Evolutionary conservation across 2,888 invertebrate genomes (phyloP).

Genomic region (Lobophora halterata): DNA sequence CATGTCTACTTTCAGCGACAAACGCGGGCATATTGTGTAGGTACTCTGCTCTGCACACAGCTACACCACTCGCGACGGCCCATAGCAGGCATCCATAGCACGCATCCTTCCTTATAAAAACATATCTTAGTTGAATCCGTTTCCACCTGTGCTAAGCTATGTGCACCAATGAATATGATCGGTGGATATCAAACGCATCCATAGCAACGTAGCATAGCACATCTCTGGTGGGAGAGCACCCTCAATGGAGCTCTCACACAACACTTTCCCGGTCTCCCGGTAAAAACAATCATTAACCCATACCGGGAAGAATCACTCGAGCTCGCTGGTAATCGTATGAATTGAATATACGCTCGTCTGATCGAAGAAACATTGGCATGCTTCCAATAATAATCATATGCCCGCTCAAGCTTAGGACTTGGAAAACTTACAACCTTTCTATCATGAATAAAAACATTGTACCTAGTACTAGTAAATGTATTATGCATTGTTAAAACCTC

Average conservation of each 20-base stretch:
- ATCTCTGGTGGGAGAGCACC: too few relatives aligned
- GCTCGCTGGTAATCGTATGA: slow-evolving; percentile 22
- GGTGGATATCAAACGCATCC: too few relatives aligned
- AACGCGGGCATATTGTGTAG: too few relatives aligned
- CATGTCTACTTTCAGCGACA: too few relatives aligned
- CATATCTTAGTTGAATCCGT: too few relatives aligned
- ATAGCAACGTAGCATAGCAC: too few relatives aligned
- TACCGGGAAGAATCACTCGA: slow-evolving; percentile 14
- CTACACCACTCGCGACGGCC: too few relatives aligned
- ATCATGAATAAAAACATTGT: neutral
- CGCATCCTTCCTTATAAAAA: too few relatives aligned
- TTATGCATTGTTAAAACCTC: neutral
- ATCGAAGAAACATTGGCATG: slow-evolving; percentile 24
- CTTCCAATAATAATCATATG: slow-evolving; percentile 28
- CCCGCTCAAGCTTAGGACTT: slow-evolving; percentile 10
- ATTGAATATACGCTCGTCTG: slow-evolving; percentile 20
- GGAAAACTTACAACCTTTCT: neutral
- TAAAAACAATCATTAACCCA: slow-evolving; percentile 19
- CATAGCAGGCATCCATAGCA: too few relatives aligned
- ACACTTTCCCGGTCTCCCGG: neutral
- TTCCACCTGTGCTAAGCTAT: too few relatives aligned
- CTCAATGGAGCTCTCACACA: slow-evolving; percentile 1
- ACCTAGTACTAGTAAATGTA: neutral
- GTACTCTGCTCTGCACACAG: too few relatives aligned
- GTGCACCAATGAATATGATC: too few relatives aligned